Percentiles rank a stretch among this genome's conserved stretches.
Conservation (phyloP, 2,113 vertebrate genomes). For the Rattus rattus region DNA sequence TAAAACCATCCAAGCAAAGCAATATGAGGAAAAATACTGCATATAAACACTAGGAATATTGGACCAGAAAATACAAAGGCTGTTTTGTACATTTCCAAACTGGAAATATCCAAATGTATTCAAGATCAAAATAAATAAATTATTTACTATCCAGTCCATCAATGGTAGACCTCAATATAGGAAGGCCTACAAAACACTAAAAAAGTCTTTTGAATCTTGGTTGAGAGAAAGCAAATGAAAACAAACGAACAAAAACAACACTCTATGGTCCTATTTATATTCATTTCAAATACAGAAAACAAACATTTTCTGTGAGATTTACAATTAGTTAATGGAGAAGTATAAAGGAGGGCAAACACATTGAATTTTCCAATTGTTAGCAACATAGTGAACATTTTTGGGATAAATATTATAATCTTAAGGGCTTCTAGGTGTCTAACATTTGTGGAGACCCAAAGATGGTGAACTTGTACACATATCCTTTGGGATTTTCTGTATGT, state of each 20-base stretch:
- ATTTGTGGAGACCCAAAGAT: background rate
- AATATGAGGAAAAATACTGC: background rate
- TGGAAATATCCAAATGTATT: background rate
- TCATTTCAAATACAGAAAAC: conserved; percentile 19
- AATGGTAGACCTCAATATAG: background rate
- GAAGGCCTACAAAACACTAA: background rate
- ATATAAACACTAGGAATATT: background rate
- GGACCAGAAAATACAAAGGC: background rate
- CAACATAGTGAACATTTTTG: background rate
- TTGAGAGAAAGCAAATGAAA: background rate
- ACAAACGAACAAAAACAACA: background rate
- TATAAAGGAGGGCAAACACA: background rate
- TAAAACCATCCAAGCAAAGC: background rate
- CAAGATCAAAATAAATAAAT: conserved; percentile 1
- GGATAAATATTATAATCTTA: background rate
- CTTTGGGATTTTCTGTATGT: background rate
- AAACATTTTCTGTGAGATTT: conserved; percentile 14
- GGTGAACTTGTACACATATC: background rate
- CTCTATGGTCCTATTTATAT: background rate
- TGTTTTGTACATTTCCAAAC: background rate
- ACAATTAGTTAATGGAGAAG: background rate
- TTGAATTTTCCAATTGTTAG: background rate
- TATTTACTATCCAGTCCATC: background rate
- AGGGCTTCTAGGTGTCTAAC: background rate
- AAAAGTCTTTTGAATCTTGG: background rate